Base-by-base conservation (phyloP, 1,140 invertebrate species). In the Andrena cerasifolii region DNA sequence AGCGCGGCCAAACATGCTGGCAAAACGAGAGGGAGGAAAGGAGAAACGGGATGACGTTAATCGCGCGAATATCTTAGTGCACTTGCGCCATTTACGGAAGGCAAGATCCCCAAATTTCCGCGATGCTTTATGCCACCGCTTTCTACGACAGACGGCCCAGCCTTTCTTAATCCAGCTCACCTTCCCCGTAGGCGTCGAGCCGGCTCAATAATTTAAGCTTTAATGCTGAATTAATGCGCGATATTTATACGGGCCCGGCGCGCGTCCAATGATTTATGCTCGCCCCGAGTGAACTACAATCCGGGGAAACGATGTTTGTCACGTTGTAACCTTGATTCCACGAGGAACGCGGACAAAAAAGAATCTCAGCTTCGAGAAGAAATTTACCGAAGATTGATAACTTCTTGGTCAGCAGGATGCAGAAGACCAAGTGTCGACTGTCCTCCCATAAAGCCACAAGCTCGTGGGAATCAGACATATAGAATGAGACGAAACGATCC, bases 171-270 rank as follows among this genome's bases (percentile, higher is more conserved):
- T 68, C 12, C 62, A 54, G 45, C 36, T 62, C 49, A 71, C 66
- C 49, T 49, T 10, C 56, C 58, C 70, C 63, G 79, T 89, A 83
- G 86, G 86, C 85, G 83, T 88, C 71, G 68, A 73, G 58, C n/a
- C 40, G 40, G 28, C 59, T 77, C 85, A 72, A 86, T 88, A 87
- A 89, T 88, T 90, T 86, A 81, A 86, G 74, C 77, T 87, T 88
- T 86, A 88, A 90, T 86, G 61, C 70, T 84, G 85, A 88, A 89
- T 90, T 89, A 88, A 89, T 82, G 71, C 31, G 68, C 61, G 79
- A 70, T 86, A 86, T 87, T 90, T 87, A 88, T 88, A 78, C 78
- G 77, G 65, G 36, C 47, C 10, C 36, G 40, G 63, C 68, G 73
- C 79, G 70, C 79, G 62, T 49, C 66, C 73, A 66, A 79, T 87